A percentile compares a stretch with the other conserved stretches of the same genome.
phyloP scores from a whole-genome alignment of 2,113 vertebrate genomes.

The Daphoenositta chrysoptera region DNA sequence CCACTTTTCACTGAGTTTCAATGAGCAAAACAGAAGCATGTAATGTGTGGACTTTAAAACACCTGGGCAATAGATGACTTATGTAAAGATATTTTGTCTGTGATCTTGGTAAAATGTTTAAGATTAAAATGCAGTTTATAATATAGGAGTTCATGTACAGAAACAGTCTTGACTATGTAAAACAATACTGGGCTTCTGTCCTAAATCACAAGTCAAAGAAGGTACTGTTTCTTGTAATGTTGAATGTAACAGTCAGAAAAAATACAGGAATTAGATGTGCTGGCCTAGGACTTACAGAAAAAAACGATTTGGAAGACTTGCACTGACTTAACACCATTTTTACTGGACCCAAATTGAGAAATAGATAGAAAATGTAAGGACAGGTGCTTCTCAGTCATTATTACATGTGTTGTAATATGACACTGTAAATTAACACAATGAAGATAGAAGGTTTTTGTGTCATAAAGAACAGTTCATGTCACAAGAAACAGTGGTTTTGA shows the following conservation, averaged over 20 bases:
- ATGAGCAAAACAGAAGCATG: background rate
- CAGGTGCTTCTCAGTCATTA: background rate
- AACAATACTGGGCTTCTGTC: background rate
- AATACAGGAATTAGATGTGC: background rate
- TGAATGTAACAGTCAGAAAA: background rate
- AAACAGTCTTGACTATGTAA: background rate
- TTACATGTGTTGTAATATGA: background rate
- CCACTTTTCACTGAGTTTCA: background rate
- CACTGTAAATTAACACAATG: background rate
- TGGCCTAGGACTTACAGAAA: background rate
- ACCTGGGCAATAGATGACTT: rapidly evolving
- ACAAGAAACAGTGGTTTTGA: background rate
- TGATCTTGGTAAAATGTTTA: background rate
- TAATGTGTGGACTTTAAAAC: background rate
- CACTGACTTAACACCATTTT: background rate
- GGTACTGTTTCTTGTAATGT: background rate
- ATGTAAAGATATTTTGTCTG: background rate
- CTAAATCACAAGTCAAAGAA: background rate
- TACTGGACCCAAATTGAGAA: background rate
- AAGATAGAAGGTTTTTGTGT: background rate
- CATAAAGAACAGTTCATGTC: background rate
- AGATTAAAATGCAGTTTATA: background rate
- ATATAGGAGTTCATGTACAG: background rate
- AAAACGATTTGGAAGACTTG: background rate
- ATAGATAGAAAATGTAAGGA: background rate